Percentiles rank a stretch among this genome's conserved stretches.
phyloP scores from a whole-genome alignment of 1,140 invertebrate genomes.

The Danaus melanippus region DNA sequence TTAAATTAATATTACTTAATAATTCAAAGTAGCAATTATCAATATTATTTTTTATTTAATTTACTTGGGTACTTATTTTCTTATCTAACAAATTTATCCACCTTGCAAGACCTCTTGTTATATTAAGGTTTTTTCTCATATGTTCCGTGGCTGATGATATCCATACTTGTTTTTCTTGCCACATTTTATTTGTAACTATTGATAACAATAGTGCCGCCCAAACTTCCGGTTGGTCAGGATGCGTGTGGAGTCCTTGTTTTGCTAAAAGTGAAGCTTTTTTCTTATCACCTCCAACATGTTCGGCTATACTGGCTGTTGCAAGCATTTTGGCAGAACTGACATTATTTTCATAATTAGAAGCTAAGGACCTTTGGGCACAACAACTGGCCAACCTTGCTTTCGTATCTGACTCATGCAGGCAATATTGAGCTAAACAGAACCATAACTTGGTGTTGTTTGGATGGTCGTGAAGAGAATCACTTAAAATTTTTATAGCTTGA shows the following conservation, averaged over 20 bases:
- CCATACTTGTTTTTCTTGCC: constrained; percentile 41
- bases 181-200: constrained; percentile 38
- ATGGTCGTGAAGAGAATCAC: constrained; percentile 50
- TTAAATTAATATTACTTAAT: too few relatives aligned
- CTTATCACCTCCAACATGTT: constrained; percentile 48
- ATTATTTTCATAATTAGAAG: constrained; percentile 28
- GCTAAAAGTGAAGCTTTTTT: constrained; percentile 39
- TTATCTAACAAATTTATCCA: constrained; percentile 58
- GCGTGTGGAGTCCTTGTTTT: constrained; percentile 53
- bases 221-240: constrained; percentile 50
- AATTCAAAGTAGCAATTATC: too few relatives aligned
- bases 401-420: constrained; percentile 33
- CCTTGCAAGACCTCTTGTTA: constrained; percentile 38
- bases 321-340: constrained; percentile 47
- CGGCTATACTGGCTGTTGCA: constrained; percentile 54
- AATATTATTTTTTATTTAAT: background rate
- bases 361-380: constrained; percentile 52
- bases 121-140: constrained; percentile 47
- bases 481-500: constrained; percentile 45
- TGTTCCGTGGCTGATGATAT: constrained; percentile 31
- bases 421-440: constrained; percentile 62
- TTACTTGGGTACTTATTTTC: constrained; percentile 35
- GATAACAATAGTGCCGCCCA: constrained; percentile 55
- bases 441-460: constrained; percentile 48
- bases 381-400: constrained; percentile 48